Evolutionary conservation across 1,140 invertebrate species (phyloP).

Genomic region (Drosophila tsacasi): DNA sequence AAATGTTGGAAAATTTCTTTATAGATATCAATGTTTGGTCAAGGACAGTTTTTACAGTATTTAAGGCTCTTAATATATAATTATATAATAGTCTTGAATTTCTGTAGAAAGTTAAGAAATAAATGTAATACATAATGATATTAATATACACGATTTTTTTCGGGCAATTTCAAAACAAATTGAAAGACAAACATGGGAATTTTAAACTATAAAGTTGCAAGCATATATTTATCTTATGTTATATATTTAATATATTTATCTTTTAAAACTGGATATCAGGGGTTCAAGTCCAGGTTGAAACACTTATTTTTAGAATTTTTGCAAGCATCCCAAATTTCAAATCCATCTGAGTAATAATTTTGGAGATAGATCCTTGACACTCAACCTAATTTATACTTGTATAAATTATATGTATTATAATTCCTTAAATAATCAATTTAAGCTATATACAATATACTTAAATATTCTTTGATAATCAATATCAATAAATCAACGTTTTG

Average conservation of each 20-base stretch:
- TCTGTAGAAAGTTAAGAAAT: not conserved
- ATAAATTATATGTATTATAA: not conserved
- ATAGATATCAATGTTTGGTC: slow-evolving; percentile 4
- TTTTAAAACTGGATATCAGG: too few relatives aligned
- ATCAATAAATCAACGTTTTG: not conserved
- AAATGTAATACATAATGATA: too few relatives aligned
- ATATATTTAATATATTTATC: too few relatives aligned
- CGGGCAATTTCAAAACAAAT: too few relatives aligned
- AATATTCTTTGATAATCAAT: not conserved
- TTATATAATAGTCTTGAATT: too few relatives aligned
- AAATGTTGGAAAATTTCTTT: slow-evolving; percentile 27
- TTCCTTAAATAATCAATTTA: not conserved
- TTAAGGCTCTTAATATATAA: not conserved
- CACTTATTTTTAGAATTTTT: not conserved
- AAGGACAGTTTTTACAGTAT: slow-evolving; percentile 3
- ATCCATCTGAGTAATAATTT: not conserved
- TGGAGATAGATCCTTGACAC: not conserved
- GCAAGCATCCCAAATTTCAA: not conserved
- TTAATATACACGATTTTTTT: too few relatives aligned
- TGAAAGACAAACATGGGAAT: too few relatives aligned
- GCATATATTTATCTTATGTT: too few relatives aligned
- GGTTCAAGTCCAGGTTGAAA: not conserved
- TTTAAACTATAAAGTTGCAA: too few relatives aligned
- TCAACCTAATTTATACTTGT: not conserved
- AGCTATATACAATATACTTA: not conserved